A percentile compares a stretch with the other conserved stretches of the same genome.
Evolutionary conservation across 2,888 invertebrate genomes (phyloP).

Genomic region (Eupithecia inturbata): DNA sequence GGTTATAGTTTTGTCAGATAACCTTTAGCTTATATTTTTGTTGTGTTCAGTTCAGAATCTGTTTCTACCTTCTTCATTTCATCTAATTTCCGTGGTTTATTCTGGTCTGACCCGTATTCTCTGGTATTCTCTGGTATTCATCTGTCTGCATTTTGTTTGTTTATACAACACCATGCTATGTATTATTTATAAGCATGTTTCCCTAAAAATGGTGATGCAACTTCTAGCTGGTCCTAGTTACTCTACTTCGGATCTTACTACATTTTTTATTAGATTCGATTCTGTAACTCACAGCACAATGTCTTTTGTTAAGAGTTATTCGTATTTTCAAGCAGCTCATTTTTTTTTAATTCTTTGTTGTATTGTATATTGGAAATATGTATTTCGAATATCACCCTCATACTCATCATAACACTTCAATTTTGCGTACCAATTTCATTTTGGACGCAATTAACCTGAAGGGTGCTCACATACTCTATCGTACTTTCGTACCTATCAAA

Average conservation of each 20-base stretch:
- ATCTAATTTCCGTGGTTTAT: constrained; percentile 43
- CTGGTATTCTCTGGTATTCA: constrained; percentile 59
- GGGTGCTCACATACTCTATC: constrained; percentile 46
- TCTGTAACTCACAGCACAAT: constrained; percentile 12
- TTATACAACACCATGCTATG: constrained; percentile 42
- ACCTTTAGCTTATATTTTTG: neutral
- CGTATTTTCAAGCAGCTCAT: constrained; percentile 17
- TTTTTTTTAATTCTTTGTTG: neutral
- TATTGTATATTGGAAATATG: constrained; percentile 3
- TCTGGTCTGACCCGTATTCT: constrained; percentile 51
- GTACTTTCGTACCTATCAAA: constrained; percentile 47
- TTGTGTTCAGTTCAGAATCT: neutral
- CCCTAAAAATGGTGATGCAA: constrained; percentile 42
- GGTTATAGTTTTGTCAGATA: neutral
- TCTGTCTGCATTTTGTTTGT: constrained; percentile 61
- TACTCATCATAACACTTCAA: constrained; percentile 21
- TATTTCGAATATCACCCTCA: constrained; percentile 7
- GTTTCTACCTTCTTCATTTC: neutral
- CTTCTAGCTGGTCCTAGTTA: constrained; percentile 15
- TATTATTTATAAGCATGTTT: constrained; percentile 49
- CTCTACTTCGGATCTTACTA: constrained; percentile 9
- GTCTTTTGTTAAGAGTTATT: constrained; percentile 17
- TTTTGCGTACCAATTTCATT: constrained; percentile 21
- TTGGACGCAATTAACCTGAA: constrained; percentile 44
- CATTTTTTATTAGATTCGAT: neutral